These are phyloP conservation scores for Beris morrisii DNA, from an alignment of 2,888 invertebrate species.

Conservation along the genomic window DNA sequence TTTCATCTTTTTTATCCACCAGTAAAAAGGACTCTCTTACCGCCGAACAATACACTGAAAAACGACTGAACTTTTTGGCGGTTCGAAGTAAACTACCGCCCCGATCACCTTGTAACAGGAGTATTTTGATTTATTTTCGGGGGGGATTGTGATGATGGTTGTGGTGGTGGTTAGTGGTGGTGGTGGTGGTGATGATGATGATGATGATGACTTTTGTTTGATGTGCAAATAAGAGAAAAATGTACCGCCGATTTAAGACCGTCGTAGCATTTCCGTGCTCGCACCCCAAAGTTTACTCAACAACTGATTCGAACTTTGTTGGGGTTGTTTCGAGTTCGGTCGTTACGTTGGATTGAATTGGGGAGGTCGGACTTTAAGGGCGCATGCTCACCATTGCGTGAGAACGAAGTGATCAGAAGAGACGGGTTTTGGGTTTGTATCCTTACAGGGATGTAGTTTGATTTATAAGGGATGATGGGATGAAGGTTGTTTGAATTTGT, in stretches of 20 bases:
- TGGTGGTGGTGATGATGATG: conserved; percentile 17
- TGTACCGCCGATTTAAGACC: conserved; percentile 22
- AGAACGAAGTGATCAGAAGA: conserved; percentile 21
- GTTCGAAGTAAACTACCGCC: conserved; percentile 26
- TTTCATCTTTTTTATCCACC: conserved; percentile 18
- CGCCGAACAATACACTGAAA: conserved; percentile 14
- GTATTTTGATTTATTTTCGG: conserved; percentile 8
- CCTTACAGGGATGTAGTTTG: conserved; percentile 10
- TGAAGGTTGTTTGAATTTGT: background rate
- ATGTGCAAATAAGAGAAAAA: conserved; percentile 28
- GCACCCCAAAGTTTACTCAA: conserved; percentile 39
- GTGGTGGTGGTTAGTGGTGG: conserved; percentile 25
- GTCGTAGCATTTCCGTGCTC: conserved; percentile 33
- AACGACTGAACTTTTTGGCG: conserved; percentile 29
- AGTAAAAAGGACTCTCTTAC: conserved; percentile 17
- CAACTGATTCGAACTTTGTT: conserved; percentile 35
- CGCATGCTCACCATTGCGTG: conserved; percentile 35
- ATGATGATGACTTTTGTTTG: conserved; percentile 22
- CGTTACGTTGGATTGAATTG: background rate
- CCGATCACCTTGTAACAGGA: conserved; percentile 22
- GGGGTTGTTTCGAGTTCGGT: conserved; percentile 4
- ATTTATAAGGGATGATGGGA: background rate
- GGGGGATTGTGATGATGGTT: conserved; percentile 7
- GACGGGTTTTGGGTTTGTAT: conserved; percentile 7
- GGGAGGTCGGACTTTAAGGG: conserved; percentile 3